Conservation (phyloP, 2,113 vertebrate species). For the Perognathus longimembris region DNA sequence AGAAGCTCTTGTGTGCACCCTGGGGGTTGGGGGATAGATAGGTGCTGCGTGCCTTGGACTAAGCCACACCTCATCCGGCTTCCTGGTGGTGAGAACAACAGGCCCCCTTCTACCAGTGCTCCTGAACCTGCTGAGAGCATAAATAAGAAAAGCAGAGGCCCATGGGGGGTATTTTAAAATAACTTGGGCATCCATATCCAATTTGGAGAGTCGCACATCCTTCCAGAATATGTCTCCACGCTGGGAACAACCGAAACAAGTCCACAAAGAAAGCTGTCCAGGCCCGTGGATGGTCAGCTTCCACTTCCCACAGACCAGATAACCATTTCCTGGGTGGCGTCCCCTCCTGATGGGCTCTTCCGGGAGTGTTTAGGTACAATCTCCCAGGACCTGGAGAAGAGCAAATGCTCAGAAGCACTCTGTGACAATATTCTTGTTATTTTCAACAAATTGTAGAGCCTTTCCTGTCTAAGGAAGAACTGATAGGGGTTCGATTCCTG, state of each 20-base stretch:
- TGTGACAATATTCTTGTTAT: neutral
- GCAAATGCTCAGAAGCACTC: neutral
- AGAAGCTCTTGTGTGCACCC: neutral
- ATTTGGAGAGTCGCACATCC: neutral
- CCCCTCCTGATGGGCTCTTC: neutral
- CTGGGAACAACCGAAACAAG: neutral
- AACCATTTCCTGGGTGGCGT: neutral
- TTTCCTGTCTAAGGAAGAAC: neutral
- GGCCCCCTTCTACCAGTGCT: neutral
- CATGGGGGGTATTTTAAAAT: neutral
- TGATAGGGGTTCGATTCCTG: neutral
- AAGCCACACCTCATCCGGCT: neutral
- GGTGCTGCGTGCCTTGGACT: neutral
- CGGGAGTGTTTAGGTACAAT: neutral
- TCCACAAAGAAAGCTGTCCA: conserved; percentile 26
- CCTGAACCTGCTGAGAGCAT: neutral
- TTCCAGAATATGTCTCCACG: neutral
- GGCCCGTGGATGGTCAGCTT: neutral
- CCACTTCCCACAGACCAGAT: neutral
- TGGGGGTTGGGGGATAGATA: too few relatives aligned
- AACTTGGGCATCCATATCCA: neutral
- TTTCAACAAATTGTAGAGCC: neutral
- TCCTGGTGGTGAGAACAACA: neutral
- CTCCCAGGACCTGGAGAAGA: neutral
- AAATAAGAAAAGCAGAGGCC: neutral